phyloP scores from a whole-genome alignment of 2,888 invertebrate species.

The Gastrophysa polygoni region DNA sequence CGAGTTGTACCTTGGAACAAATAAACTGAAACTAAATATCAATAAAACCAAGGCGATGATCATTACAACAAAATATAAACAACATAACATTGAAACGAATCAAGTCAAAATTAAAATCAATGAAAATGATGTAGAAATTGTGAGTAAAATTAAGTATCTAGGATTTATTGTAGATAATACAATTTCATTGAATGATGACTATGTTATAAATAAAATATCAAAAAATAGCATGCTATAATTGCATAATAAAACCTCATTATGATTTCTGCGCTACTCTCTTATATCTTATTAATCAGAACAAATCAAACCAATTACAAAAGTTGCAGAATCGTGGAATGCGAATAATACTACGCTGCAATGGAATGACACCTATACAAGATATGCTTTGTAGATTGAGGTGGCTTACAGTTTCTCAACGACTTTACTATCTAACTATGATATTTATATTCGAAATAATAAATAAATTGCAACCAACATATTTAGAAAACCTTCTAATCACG shows the following conservation, averaged over 20 bases:
- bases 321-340: slow-evolving; percentile 9
- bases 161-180: slow-evolving; percentile 8
- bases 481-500: slow-evolving; percentile 1
- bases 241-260: neutral
- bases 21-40: neutral
- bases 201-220: slow-evolving; percentile 1
- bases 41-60: neutral
- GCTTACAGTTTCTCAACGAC: slow-evolving; percentile 8
- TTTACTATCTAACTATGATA: slow-evolving; percentile 7
- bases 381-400: slow-evolving; percentile 3
- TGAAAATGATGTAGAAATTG: slow-evolving; percentile 8
- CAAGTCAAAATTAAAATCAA: slow-evolving; percentile 3
- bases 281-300: slow-evolving; percentile 8
- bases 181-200: slow-evolving; percentile 6
- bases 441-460: slow-evolving; percentile 11
- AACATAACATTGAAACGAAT: neutral
- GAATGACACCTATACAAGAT: slow-evolving; percentile 12
- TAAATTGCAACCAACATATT: slow-evolving; percentile 12
- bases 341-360: slow-evolving; percentile 13
- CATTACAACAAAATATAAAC: slow-evolving; percentile 1
- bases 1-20: neutral
- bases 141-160: slow-evolving; percentile 2
- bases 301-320: slow-evolving; percentile 8
- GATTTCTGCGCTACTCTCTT: slow-evolving; percentile 1
- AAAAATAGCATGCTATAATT: slow-evolving; percentile 1